Evolutionary conservation across 37 sponge, comb jelly and placozoan species (phyloP).

Genomic region (Eunapius fragilis): DNA sequence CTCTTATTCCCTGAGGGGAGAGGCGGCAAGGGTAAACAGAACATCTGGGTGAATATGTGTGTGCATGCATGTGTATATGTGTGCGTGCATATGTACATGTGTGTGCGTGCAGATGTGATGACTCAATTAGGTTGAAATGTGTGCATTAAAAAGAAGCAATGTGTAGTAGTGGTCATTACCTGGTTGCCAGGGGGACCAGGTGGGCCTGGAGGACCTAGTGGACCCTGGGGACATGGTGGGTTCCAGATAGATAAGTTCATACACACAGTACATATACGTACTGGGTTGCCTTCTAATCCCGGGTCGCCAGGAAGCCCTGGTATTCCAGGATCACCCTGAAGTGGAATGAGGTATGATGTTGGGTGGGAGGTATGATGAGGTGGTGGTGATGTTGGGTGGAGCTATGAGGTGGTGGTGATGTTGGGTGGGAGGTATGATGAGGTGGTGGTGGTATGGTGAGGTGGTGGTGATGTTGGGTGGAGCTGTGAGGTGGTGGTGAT

Average conservation of each 20-base stretch:
- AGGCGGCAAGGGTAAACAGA: no score
- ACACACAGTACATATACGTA: no score
- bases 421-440: background rate
- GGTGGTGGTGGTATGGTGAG: no score
- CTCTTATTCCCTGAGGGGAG: constrained; percentile 38
- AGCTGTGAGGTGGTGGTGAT: no score
- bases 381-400: background rate
- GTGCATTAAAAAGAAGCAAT: no score
- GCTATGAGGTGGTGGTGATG: background rate
- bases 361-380: no score
- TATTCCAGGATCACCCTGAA: constrained; percentile 48
- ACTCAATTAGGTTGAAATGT: no score
- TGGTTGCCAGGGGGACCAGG: constrained; percentile 20
- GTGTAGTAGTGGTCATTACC: constrained; percentile 2
- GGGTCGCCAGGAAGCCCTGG: constrained; percentile 50
- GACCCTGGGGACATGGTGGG: constrained; percentile 12
- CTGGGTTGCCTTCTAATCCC: constrained; percentile 56
- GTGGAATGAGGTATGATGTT: no score
- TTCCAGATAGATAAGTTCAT: background rate
- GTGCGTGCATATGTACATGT: background rate
- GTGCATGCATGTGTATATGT: no score
- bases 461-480: no score
- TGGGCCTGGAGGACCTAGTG: constrained; percentile 32
- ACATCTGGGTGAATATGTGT: no score
- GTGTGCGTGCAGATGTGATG: no score